These are phyloP conservation scores for Dryococelus australis DNA, from an alignment of 2,888 invertebrate genomes.

Conservation along the genomic window DNA sequence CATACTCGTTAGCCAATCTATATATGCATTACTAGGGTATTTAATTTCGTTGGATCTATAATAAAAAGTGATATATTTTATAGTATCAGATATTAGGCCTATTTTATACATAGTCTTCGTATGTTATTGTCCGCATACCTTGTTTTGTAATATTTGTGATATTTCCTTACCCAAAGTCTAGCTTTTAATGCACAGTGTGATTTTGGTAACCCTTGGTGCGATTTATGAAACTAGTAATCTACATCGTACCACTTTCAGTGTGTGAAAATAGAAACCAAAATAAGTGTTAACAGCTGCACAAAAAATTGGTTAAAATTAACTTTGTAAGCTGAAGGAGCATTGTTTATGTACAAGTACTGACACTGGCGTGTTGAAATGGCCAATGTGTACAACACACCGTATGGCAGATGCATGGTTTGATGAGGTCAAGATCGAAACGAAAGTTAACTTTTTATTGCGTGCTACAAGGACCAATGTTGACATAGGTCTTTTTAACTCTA, in stretches of 20 bases:
- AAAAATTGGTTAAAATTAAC: not conserved
- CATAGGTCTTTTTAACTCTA: too few species aligned
- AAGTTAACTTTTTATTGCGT: too few species aligned
- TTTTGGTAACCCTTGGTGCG: slow-evolving; percentile 27
- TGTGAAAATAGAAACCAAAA: not conserved
- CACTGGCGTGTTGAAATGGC: not conserved
- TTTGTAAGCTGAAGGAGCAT: not conserved
- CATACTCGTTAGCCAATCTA: too few species aligned
- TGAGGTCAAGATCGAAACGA: too few species aligned
- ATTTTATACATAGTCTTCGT: not conserved
- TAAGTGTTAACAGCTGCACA: not conserved
- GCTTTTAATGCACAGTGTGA: not conserved
- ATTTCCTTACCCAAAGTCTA: not conserved
- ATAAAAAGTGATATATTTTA: not conserved
- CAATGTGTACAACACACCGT: too few species aligned
- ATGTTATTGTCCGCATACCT: not conserved
- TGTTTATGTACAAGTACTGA: not conserved
- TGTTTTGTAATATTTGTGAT: not conserved
- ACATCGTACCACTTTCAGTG: not conserved
- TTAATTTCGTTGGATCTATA: not conserved
- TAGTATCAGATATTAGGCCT: not conserved
- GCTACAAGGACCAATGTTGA: too few species aligned
- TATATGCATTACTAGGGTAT: not conserved
- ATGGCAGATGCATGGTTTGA: too few species aligned
- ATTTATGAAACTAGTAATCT: slow-evolving; percentile 27